Evolutionary conservation across 1,140 invertebrate species (phyloP), one percentile per base, ranked within the genome.

Genomic region (Amphibalanus amphitrite): DNA sequence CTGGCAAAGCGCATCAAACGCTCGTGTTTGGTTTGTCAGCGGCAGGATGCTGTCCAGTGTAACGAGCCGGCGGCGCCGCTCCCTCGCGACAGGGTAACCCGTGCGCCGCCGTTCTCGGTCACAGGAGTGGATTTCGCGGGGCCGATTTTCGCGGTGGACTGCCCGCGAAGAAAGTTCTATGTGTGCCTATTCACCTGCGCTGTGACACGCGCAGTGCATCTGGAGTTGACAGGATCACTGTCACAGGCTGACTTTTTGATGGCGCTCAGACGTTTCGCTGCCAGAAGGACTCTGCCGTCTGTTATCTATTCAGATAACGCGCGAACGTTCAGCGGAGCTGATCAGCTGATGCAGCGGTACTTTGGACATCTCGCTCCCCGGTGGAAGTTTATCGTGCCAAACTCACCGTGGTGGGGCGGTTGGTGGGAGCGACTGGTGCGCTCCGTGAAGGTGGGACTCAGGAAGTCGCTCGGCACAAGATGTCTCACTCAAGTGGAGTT

Each of bases 391-490:
- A 74, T 74, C 64, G 70, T 67, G 29, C 65, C 70, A 15, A 10
- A 30, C 26, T 68, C 73, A 25, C 73, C 74, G 69, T 74, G 70
- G 73, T 74, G 73, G 73, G 73, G 73, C 64, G 74, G 71, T 29
- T 75, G 69, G 38, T 75, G 74, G 73, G 70, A 74, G 30, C 23
- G 70, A 13, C 69, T 74, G 26, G 47, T 72, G 29, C 38, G 69
- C 4, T 40, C 73, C 28, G 73, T 74, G 26, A 74, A 74, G 64
- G 67, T 59, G n/a, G 8, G 68, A 20, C 65, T 74, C 15, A 75
- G 38, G 59, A 74, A 72, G 29, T 59, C 30, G 17, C 15, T 74
- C 0, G 73, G 30, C 17, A 28, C 25, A n/a, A 73, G 59, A 8
- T 67, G 33, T 69, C 20, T 69, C n/a, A 65, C 71, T 25, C 67